phyloP scores from a whole-genome alignment of 2,888 invertebrate genomes.

The Formica aserva region DNA sequence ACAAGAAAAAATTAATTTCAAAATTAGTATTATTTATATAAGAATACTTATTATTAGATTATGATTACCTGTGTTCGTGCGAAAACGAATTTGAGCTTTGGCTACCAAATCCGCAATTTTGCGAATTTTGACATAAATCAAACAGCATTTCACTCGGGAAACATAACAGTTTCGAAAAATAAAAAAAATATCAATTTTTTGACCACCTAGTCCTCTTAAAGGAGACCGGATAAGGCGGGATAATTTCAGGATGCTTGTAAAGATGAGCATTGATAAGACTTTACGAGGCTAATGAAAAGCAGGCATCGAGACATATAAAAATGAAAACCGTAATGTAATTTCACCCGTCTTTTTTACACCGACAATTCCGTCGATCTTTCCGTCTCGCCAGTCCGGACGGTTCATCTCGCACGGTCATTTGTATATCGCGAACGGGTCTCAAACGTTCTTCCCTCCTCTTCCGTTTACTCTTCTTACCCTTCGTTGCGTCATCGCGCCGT shows the following conservation, averaged over 20 bases:
- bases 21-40: too few relatives aligned
- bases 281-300: slow-evolving; percentile 4
- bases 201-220: not conserved
- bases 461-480: not conserved
- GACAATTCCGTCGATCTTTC: slow-evolving; percentile 55
- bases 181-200: too few relatives aligned
- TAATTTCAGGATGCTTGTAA: not conserved
- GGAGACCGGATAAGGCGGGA: not conserved
- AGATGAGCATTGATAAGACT: not conserved
- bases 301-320: slow-evolving; percentile 1
- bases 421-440: slow-evolving; percentile 57
- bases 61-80: too few relatives aligned
- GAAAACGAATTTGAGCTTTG: too few relatives aligned
- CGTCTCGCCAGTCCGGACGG: slow-evolving; percentile 67
- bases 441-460: slow-evolving; percentile 43
- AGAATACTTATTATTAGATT: too few relatives aligned
- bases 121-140: too few relatives aligned
- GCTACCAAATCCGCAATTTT: not conserved
- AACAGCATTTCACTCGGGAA: too few relatives aligned
- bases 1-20: too few relatives aligned
- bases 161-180: too few relatives aligned
- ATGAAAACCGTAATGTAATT: slow-evolving; percentile 12
- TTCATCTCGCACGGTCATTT: slow-evolving; percentile 71
- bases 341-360: not conserved
- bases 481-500: slow-evolving; percentile 45